Base-by-base conservation (phyloP, 2,888 invertebrate species). In the Melipona beecheii region DNA sequence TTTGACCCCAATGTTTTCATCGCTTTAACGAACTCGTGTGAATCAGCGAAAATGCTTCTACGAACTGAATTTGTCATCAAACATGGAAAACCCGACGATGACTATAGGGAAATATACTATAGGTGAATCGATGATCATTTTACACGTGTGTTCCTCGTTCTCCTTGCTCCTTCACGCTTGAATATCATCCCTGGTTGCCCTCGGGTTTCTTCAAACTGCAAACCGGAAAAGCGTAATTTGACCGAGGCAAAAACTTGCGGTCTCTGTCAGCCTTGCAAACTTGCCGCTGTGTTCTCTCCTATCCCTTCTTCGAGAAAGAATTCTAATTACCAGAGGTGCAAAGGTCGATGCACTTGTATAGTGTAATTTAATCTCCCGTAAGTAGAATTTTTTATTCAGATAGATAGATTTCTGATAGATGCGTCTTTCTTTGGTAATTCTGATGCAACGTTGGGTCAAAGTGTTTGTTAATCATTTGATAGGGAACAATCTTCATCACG, bases 1-100 rank as follows among this genome's bases (percentile, higher is more conserved):
- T 86, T 86, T 86, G 86, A 87, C 86, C 87, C 86, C 82, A 78
- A 87, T 84, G 76, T 86, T 86, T 86, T 84, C 81, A 84, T 86
- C 81, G 82, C 81, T 81, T 84, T 86, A 80, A 84, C 84, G 80
- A 81, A 84, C 75, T 9, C 36, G 62, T 58, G 77, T 81, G 84
- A 86, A 82, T 86, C 87, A 84, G 81, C 87, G 75, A 82, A 82
- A 86, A 82, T 75, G 19, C 75, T 82, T 77, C 64, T 54, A 52
- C 50, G 66, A 65, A 68, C 4, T 58, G 49, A 50, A 24, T 27
- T 64, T 62, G 68, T 31, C 36, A 31, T 31, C 4, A 9, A 36
- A 64, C 50, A 60, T 75, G 56, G 49, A 31, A 43, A 71, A n/a
- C n/a, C 43, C 15, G 49, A 49, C 31, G 49, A 49, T 11, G 36